phyloP scores from a whole-genome alignment of 1,140 invertebrate genomes.

The Drosophila simulans region DNA sequence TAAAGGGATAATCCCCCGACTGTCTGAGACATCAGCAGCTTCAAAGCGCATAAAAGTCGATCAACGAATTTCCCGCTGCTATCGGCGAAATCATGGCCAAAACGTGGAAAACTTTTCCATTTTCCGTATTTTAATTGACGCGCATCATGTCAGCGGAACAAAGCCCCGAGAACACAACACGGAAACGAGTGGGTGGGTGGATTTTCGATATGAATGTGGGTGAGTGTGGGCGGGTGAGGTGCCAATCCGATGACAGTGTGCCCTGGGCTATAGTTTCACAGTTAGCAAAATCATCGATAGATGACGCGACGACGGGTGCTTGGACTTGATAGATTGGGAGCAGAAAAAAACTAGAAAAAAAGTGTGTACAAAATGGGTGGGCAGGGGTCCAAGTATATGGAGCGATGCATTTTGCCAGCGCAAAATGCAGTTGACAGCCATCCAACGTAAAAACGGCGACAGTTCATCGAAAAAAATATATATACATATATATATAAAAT shows the following conservation, averaged over 20 bases:
- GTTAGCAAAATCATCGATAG: slow-evolving; percentile 48
- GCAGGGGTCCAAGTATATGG: slow-evolving; percentile 24
- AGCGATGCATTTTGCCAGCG: slow-evolving; percentile 39
- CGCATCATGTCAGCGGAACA: slow-evolving; percentile 58
- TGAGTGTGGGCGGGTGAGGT: neutral
- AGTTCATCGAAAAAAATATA: slow-evolving; percentile 1
- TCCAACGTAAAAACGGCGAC: slow-evolving; percentile 32
- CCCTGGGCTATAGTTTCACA: slow-evolving; percentile 34
- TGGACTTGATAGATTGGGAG: slow-evolving; percentile 58
- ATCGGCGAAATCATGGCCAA: slow-evolving; percentile 35
- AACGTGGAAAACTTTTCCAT: slow-evolving; percentile 46
- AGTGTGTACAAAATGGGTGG: slow-evolving; percentile 4
- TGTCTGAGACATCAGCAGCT: slow-evolving; percentile 16
- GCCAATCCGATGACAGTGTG: slow-evolving; percentile 16
- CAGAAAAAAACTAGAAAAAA: slow-evolving; percentile 12
- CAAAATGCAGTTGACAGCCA: slow-evolving; percentile 62
- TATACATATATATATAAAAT: slow-evolving; percentile 5
- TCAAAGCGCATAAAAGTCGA: slow-evolving; percentile 40
- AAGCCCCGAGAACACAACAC: slow-evolving; percentile 40
- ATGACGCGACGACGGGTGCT: slow-evolving; percentile 35
- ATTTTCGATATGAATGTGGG: neutral
- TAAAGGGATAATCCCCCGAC: slow-evolving; percentile 14
- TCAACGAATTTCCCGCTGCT: slow-evolving; percentile 29
- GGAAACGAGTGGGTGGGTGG: slow-evolving; percentile 2
- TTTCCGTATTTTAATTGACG: slow-evolving; percentile 64